Base-by-base conservation (phyloP, 2,888 invertebrate species). In the Podotricha telesiphe region DNA sequence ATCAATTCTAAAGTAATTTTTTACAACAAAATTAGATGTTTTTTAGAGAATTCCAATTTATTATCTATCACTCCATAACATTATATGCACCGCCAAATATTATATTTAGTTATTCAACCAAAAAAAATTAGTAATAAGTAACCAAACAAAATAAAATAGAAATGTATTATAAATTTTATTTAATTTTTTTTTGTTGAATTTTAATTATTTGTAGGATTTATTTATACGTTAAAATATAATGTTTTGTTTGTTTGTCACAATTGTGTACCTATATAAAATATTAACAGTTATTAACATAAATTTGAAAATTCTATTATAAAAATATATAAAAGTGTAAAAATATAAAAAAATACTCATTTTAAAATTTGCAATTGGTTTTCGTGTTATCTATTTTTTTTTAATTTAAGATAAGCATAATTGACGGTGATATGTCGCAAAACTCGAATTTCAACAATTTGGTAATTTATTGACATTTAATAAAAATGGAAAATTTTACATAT, bases 21-120 rank as follows among this genome's bases (percentile, higher is more conserved):
- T n/a, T n/a, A n/a, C n/a, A n/a, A n/a, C n/a, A n/a, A n/a, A n/a
- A n/a, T n/a, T n/a, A n/a, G n/a, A n/a, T n/a, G n/a, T n/a, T n/a
- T n/a, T n/a, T n/a, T n/a, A n/a, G n/a, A n/a, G n/a, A n/a, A n/a
- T n/a, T n/a, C n/a, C n/a, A n/a, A n/a, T n/a, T n/a, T n/a, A n/a
- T n/a, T n/a, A n/a, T n/a, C n/a, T n/a, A n/a, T n/a, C n/a, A n/a
- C n/a, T n/a, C n/a, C n/a, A n/a, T n/a, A n/a, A n/a, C 4, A 13
- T 42, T n/a, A 11, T 17, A 34, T 34, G 17, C 5, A 55, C 17
- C 34, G 37, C 55, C 55, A 55, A 55, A 55, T 55, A 55, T 55
- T 55, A 37, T 19, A 17, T 1, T 13, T 55, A 37, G 34, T 17
- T 55, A 47, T 17, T 2, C 47, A 47, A 17, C 47, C 47, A 34